Base-by-base conservation (phyloP, 2,797 vertebrate species). In the Eulemur coronatus region DNA sequence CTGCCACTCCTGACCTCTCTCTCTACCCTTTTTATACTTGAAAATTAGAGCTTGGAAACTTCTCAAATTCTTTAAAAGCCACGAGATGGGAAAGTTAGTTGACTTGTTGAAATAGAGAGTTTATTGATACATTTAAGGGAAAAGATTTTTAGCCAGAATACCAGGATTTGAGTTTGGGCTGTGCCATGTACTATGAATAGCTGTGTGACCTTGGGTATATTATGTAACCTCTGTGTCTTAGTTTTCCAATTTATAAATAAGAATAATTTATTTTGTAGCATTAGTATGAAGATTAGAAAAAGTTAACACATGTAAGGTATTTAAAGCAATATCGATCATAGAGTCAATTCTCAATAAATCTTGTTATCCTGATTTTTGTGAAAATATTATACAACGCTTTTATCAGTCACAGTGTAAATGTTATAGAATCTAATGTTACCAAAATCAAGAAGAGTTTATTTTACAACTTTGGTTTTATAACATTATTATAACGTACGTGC, bases 221-320 rank as follows among this genome's bases (percentile, higher is more conserved):
- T 73, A n/a, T 13, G 3, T 70, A 48, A 38, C 3, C 20, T 80
- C n/a, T 70, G 20, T 33, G 35, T 26, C 59, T 96, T 88, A 4
- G 30, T 84, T 41, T 81, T n/a, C 41, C 73, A 91, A n/a, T 35
- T 94, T 38, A 67, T 59, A 91, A 84, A 28, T 59, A 85, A 88
- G 13, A 12, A n/a, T 38, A 81, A 30, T 4, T 11, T 50, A 73
- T 63, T 81, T 75, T 35, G 0, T n/a, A 57, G 24, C 0, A 14
- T 55, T 84, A 46, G 79, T 81, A 33, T 79, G 15, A 84, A 8
- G 33, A 86, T 65, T 15, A 35, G 65, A 65, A 85, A 52, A n/a
- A 82, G 7, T 41, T 33, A 70, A 69, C 52, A 33, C 7, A 33
- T 52, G 8, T 63, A 70, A 75, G 63, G 20, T 43, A 22, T 50